Evolutionary conservation across 2,888 invertebrate genomes (phyloP), one percentile per base, ranked within the genome.

Genomic region (Nyleta sp.): DNA sequence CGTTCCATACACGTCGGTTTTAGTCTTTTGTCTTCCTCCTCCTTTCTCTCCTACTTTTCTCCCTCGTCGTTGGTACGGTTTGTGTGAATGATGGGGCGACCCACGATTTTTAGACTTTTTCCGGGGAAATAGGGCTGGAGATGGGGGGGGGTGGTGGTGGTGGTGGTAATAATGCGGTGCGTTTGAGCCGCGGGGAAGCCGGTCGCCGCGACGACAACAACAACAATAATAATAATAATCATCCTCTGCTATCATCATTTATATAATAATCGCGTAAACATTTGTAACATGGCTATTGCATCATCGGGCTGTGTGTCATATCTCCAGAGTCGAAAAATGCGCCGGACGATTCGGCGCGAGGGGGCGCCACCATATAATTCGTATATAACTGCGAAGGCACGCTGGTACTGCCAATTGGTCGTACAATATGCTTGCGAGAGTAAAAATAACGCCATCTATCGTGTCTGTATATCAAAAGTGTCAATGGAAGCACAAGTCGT

Each of bases 361-460:
- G 24, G 33, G 31, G 42, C 64, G 40, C 4, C 35, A 22, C 70
- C 11, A 31, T 42, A 42, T 68, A 76, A 79, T 75, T 79, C 70
- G 65, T 79, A 75, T 70, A 28, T 10, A 68, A 68, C 76, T 73
- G 76, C 65, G 76, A 80, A 80, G 80, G 80, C 76, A 80, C 80
- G 80, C 73, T 80, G 80, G 80, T 80, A 70, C 73, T 72, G 75
- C 80, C 80, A 70, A 42, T 70, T 65, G 68, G 76, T 80, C 59
- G 72, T 72, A 72, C 64, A 64, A 62, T 71, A 73, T 73, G 76
- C 67, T 65, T 71, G 79, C 67, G 79, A 80, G 68, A 75, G 80
- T 80, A 76, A 80, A 80, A 80, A 80, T 80, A 80, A 80, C 68
- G 72, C 76, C 76, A 80, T 76, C 67, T 76, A 78, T 76, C 62